phyloP scores from a whole-genome alignment of 2,113 vertebrate genomes.

The Protobothrops flavoviridis region DNA sequence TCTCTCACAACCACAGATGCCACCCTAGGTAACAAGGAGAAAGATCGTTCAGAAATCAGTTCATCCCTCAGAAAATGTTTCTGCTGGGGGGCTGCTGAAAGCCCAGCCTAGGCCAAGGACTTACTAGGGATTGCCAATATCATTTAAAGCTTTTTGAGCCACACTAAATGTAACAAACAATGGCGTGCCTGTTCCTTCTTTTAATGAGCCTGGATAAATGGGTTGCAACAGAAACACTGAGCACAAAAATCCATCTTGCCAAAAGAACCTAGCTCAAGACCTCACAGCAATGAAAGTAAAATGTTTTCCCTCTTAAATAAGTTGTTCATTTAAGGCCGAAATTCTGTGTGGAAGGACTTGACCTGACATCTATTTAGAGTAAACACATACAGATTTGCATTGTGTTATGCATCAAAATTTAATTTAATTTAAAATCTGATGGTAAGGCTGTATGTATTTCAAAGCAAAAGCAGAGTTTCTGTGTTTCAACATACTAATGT shows the following conservation, averaged over 20 bases:
- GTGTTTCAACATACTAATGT: neutral
- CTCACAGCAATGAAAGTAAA: neutral
- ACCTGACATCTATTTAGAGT: neutral
- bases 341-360: neutral
- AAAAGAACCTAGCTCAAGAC: neutral
- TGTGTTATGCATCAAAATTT: neutral
- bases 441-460: neutral
- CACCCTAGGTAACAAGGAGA: constrained; percentile 75
- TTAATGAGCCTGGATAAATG: neutral
- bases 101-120: neutral
- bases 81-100: neutral
- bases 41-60: constrained; percentile 38
- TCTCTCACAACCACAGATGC: constrained; percentile 91
- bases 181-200: neutral
- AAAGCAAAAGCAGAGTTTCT: neutral
- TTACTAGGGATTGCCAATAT: neutral
- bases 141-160: neutral
- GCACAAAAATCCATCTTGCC: neutral
- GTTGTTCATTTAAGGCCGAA: neutral
- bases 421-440: neutral
- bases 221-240: neutral
- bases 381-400: neutral
- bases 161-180: neutral
- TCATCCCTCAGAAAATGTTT: constrained; percentile 1
- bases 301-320: neutral